Conservation (phyloP, 1,140 invertebrate species). For the Drosophila mojavensis region DNA sequence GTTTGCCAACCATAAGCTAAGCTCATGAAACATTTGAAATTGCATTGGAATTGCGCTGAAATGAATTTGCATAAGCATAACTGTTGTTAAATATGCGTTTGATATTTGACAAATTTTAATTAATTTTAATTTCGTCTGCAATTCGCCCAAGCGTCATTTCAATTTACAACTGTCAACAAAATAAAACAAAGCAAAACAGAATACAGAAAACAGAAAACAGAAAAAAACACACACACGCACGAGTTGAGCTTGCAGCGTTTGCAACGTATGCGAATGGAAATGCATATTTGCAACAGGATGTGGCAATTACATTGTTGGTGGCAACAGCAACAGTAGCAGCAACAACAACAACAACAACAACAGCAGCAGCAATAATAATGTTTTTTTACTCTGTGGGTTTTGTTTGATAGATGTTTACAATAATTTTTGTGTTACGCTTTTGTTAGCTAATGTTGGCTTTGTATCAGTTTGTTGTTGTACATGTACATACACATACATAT, state of each 20-base stretch:
- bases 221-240: neutral
- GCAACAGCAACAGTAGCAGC: neutral
- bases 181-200: neutral
- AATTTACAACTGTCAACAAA: constrained; percentile 35
- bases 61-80: neutral
- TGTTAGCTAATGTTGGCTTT: neutral
- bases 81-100: neutral
- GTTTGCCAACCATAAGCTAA: neutral
- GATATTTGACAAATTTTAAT: constrained; percentile 19
- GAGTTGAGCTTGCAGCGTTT: constrained; percentile 9
- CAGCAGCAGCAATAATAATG: neutral
- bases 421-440: neutral
- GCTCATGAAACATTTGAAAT: neutral
- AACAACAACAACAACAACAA: too few species aligned
- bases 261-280: neutral
- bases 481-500: too few species aligned
- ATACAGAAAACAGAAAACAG: neutral
- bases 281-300: constrained; percentile 7
- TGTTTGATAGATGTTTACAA: neutral
- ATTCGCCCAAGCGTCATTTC: constrained; percentile 19
- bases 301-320: constrained; percentile 6
- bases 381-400: neutral
- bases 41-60: neutral
- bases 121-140: constrained; percentile 12
- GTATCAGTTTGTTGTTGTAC: too few species aligned